Base-by-base conservation (phyloP, 2,888 invertebrate genomes). In the Tenthredo notha region DNA sequence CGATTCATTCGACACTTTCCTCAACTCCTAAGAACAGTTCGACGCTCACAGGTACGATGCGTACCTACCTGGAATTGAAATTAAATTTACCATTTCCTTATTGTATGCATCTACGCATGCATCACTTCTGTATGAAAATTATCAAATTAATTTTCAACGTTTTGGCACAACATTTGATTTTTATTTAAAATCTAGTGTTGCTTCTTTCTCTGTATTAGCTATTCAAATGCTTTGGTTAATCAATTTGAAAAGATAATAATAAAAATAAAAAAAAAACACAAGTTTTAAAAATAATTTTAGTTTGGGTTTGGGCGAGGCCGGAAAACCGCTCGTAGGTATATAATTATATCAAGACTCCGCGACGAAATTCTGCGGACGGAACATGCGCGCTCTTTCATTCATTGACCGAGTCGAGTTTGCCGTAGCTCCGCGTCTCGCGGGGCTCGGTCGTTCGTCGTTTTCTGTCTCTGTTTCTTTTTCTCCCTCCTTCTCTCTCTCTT, bases 401-500 rank as follows among this genome's bases (percentile, higher is more conserved):
- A 83, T 83, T 83, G 83, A 83, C 83, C 83, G 80, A 83, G 83
- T 70, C 43, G 83, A 83, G 67, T 67, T 67, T 83, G 80, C 83
- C 83, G 65, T 83, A 43, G 83, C 67, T 83, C 29, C 65, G 33
- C 77, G 83, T 67, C 83, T 83, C 83, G 83, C 83, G 83, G 83
- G 65, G 83, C 70, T 83, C 83, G 83, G 80, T 70, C 67, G 83
- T 43, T 83, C 83, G 83, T 83, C 61, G 37, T 40, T 86, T 86
- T 84, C 88, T 87, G 84, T 87, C 84, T 86, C 88, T 86, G 85
- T 84, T 85, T 85, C 85, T 75, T 82, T 85, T 80, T 84, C 87
- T 83, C 85, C 86, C 85, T 86, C 77, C 65, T 82, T 80, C 84
- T 80, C 86, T 84, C 84, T 67, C 84, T 77, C 86, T 87, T 88